Percentiles rank a stretch among this genome's conserved stretches.
These are phyloP conservation scores for Mythimna impura DNA, from an alignment of 2,888 invertebrate genomes.

Conservation along the genomic window DNA sequence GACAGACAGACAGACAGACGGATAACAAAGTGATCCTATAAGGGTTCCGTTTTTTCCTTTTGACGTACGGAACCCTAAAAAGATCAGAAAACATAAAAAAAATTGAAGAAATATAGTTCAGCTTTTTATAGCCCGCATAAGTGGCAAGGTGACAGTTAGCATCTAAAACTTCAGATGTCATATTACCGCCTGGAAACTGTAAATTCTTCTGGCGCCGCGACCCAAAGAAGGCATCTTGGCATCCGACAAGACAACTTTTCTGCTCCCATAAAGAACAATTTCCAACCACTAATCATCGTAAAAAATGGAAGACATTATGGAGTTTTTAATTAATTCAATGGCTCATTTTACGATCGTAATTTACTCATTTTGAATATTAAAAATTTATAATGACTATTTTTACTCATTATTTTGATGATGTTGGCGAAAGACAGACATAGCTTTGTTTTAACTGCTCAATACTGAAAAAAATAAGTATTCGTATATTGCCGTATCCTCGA, in stretches of 20 bases:
- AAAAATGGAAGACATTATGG: slow-evolving; percentile 28
- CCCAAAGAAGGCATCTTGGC: slow-evolving; percentile 2
- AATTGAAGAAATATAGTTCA: too few relatives aligned
- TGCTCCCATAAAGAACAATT: slow-evolving; percentile 20
- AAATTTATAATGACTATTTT: slow-evolving; percentile 10
- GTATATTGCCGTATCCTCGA: too few relatives aligned
- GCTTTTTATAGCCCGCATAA: too few relatives aligned
- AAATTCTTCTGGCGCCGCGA: too few relatives aligned
- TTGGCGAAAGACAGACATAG: neutral
- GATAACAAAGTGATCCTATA: too few relatives aligned
- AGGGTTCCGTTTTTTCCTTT: too few relatives aligned
- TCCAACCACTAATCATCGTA: slow-evolving; percentile 31
- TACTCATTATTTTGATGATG: slow-evolving; percentile 12
- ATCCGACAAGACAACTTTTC: slow-evolving; percentile 8
- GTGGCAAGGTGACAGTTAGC: too few relatives aligned
- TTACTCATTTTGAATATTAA: slow-evolving; percentile 24
- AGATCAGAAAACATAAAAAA: too few relatives aligned
- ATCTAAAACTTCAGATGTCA: too few relatives aligned
- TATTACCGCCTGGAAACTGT: neutral
- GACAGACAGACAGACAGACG: too few relatives aligned
- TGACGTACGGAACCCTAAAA: too few relatives aligned
- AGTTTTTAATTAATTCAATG: slow-evolving; percentile 47
- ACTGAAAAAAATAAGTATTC: too few relatives aligned
- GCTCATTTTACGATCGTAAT: slow-evolving; percentile 27
- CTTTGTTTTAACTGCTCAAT: neutral